A percentile compares a stretch with the other conserved stretches of the same genome.
phyloP scores from a whole-genome alignment of 2,113 vertebrate genomes.

The Oncorhynchus nerka region DNA sequence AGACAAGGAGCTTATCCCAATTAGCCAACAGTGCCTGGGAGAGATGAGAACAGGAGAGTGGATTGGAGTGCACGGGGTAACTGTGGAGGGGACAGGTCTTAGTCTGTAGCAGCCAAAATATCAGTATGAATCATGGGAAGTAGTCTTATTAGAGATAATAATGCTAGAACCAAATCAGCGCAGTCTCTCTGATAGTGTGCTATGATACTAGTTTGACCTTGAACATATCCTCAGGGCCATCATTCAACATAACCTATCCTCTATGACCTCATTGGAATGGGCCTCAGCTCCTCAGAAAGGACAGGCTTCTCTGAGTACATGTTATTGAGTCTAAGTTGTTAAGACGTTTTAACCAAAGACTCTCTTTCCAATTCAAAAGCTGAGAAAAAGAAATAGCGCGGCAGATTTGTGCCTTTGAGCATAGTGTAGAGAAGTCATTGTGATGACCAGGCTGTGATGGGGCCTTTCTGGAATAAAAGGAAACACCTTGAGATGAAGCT shows the following conservation, averaged over 20 bases:
- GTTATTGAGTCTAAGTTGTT: slow-evolving; percentile 5
- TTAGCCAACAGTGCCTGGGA: neutral
- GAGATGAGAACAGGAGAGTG: neutral
- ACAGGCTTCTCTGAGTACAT: slow-evolving; percentile 23
- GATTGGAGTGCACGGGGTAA: neutral
- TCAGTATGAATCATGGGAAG: slow-evolving; percentile 29
- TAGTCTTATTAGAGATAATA: neutral
- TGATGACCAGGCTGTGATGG: slow-evolving; percentile 39
- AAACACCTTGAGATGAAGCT: slow-evolving; percentile 42
- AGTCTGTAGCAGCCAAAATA: slow-evolving; percentile 16
- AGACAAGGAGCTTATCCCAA: slow-evolving; percentile 23
- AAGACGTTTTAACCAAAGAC: slow-evolving; percentile 47
- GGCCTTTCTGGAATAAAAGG: slow-evolving; percentile 41
- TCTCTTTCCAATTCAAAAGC: slow-evolving; percentile 33
- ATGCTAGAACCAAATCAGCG: neutral
- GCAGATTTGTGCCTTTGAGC: slow-evolving; percentile 46
- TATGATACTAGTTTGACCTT: slow-evolving; percentile 34
- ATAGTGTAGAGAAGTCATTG: slow-evolving; percentile 2
- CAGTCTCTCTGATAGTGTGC: slow-evolving; percentile 1
- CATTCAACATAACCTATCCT: slow-evolving; percentile 23
- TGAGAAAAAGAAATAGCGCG: slow-evolving; percentile 26
- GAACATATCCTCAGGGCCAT: slow-evolving; percentile 44
- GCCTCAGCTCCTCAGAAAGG: slow-evolving; percentile 12
- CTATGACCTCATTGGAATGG: slow-evolving; percentile 35
- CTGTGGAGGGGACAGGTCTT: slow-evolving; percentile 13